A percentile compares a stretch with the other conserved stretches of the same genome.
Conservation (phyloP, 2,888 invertebrate genomes). For the Anodontia alba region DNA sequence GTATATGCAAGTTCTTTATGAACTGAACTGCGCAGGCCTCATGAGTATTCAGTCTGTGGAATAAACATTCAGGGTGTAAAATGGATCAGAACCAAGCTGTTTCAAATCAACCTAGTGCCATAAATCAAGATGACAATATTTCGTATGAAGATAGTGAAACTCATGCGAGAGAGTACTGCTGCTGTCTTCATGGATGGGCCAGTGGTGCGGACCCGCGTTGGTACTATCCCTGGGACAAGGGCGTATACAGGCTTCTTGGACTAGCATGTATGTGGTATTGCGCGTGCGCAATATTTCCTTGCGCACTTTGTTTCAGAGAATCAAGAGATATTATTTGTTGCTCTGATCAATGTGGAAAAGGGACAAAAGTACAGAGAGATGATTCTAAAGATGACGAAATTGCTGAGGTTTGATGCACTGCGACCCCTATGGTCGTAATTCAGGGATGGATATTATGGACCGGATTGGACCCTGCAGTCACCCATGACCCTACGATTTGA, state of each 20-base stretch:
- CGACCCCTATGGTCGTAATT: too few relatives aligned
- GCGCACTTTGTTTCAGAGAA: conserved; percentile 40
- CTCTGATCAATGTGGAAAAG: conserved; percentile 45
- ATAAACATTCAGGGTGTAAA: too few relatives aligned
- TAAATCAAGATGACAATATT: conserved; percentile 28
- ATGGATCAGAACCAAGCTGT: too few relatives aligned
- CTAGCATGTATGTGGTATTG: conserved; percentile 63
- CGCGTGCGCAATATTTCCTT: conserved; percentile 42
- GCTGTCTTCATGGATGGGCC: conserved; percentile 63
- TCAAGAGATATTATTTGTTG: conserved; percentile 52
- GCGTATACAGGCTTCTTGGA: conserved; percentile 45
- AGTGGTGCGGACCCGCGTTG: conserved; percentile 62
- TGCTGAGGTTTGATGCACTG: conserved; percentile 28
- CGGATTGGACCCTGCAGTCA: too few relatives aligned
- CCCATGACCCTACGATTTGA: too few relatives aligned
- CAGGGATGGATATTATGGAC: too few relatives aligned
- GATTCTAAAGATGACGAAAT: conserved; percentile 35
- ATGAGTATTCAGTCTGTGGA: too few relatives aligned
- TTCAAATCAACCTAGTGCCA: neutral
- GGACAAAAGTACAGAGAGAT: neutral
- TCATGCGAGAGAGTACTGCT: conserved; percentile 58
- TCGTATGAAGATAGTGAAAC: conserved; percentile 58
- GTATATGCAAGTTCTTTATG: too few relatives aligned
- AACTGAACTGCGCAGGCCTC: too few relatives aligned
- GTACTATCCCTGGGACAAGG: conserved; percentile 70